phyloP scores from a whole-genome alignment of 1,140 invertebrate genomes.

The Drosophila pseudoobscura region DNA sequence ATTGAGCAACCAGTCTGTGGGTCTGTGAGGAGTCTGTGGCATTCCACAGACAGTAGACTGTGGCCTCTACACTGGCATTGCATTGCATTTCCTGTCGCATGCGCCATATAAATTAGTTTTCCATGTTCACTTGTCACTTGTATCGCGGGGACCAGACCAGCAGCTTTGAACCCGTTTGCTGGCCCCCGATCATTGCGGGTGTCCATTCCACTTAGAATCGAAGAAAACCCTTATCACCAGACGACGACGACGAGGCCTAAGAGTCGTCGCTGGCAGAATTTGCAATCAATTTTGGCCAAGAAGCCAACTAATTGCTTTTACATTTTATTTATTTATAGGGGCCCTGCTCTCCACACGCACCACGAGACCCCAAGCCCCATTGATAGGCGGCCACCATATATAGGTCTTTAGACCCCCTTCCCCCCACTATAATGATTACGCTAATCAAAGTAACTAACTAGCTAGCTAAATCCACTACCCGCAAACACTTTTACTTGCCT shows the following conservation, averaged over 20 bases:
- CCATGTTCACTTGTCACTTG: constrained; percentile 74
- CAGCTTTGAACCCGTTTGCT: constrained; percentile 46
- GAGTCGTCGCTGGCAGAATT: constrained; percentile 35
- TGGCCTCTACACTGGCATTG: not conserved
- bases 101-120: constrained; percentile 78
- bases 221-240: constrained; percentile 56
- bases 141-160: constrained; percentile 49
- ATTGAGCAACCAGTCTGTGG: constrained; percentile 34
- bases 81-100: constrained; percentile 59
- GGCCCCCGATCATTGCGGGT: constrained; percentile 50
- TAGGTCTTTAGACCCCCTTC: constrained; percentile 8
- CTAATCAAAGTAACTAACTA: constrained; percentile 3
- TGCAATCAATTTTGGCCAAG: constrained; percentile 62
- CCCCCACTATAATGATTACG: not conserved
- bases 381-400: too few relatives aligned
- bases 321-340: constrained; percentile 39
- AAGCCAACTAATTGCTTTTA: constrained; percentile 50
- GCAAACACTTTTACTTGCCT: constrained; percentile 72
- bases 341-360: constrained; percentile 28
- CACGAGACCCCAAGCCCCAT: not conserved
- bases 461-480: constrained; percentile 17
- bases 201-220: constrained; percentile 59
- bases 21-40: constrained; percentile 3
- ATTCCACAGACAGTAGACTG: not conserved
- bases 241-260: constrained; percentile 7